Conservation (phyloP, 2,113 vertebrate species). For the Setophaga coronata region DNA sequence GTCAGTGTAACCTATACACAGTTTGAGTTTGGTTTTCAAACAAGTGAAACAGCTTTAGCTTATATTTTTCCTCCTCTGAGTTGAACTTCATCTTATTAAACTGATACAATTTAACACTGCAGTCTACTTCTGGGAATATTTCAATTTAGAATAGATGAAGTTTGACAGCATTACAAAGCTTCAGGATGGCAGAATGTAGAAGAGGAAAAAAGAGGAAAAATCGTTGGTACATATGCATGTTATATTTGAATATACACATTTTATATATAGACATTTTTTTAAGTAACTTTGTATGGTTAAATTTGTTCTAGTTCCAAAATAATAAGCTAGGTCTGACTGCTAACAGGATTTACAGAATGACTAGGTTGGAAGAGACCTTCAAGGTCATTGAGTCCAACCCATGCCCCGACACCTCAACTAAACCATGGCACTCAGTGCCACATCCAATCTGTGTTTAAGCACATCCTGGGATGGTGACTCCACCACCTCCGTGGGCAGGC, state of each 20-base stretch:
- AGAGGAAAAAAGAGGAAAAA: background rate
- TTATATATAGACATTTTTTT: background rate
- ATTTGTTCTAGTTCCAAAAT: background rate
- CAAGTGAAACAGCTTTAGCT: background rate
- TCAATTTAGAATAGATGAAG: background rate
- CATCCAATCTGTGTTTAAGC: background rate
- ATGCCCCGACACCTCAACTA: background rate
- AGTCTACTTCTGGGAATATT: constrained; percentile 7
- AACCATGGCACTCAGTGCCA: background rate
- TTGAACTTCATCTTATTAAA: constrained; percentile 2
- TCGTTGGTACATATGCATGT: background rate
- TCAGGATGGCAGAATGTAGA: background rate
- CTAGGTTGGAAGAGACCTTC: background rate
- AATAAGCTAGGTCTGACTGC: background rate
- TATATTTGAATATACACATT: background rate
- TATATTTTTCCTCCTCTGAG: background rate
- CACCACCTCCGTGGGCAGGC: background rate
- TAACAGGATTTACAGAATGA: background rate
- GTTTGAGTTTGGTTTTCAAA: background rate
- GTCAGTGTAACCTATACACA: background rate
- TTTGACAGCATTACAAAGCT: background rate
- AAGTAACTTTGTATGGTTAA: background rate
- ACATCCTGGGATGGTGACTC: background rate
- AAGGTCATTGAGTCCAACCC: background rate
- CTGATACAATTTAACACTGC: background rate